Conservation (phyloP, 2,888 invertebrate species). For the Clistopyga incitator region DNA sequence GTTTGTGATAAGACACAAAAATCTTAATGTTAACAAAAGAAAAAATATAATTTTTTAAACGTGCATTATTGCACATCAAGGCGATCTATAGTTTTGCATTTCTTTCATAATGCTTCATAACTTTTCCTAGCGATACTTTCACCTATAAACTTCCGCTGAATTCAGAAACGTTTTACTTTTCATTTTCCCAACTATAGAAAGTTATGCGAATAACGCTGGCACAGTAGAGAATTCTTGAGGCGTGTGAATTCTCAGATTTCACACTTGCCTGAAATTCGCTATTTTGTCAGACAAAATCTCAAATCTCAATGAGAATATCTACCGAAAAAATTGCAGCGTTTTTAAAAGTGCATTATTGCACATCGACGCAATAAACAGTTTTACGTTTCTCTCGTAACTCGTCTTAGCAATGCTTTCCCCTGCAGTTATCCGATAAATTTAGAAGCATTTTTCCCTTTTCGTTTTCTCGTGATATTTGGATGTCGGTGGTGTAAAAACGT, state of each 20-base stretch:
- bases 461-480: slow-evolving; percentile 1
- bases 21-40: too few species aligned
- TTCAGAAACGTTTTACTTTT: slow-evolving; percentile 21
- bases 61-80: slow-evolving; percentile 22
- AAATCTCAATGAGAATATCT: too few species aligned
- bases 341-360: not conserved
- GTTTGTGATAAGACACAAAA: too few species aligned
- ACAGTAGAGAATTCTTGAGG: too few species aligned
- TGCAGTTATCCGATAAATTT: slow-evolving; percentile 36
- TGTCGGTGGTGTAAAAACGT: slow-evolving; percentile 33
- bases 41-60: too few species aligned
- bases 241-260: too few species aligned
- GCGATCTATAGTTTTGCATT: slow-evolving; percentile 5
- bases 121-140: slow-evolving; percentile 28
- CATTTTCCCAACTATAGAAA: not conserved
- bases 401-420: slow-evolving; percentile 32
- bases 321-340: too few species aligned
- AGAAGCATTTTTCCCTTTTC: slow-evolving; percentile 3
- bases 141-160: slow-evolving; percentile 27
- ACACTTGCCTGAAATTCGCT: too few species aligned
- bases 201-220: too few species aligned
- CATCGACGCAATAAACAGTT: slow-evolving; percentile 30
- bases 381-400: slow-evolving; percentile 2
- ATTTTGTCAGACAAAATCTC: too few species aligned
- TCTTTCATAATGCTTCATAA: not conserved